phyloP scores from a whole-genome alignment of 1,140 invertebrate species.

The Meloidogyne floridensis region DNA sequence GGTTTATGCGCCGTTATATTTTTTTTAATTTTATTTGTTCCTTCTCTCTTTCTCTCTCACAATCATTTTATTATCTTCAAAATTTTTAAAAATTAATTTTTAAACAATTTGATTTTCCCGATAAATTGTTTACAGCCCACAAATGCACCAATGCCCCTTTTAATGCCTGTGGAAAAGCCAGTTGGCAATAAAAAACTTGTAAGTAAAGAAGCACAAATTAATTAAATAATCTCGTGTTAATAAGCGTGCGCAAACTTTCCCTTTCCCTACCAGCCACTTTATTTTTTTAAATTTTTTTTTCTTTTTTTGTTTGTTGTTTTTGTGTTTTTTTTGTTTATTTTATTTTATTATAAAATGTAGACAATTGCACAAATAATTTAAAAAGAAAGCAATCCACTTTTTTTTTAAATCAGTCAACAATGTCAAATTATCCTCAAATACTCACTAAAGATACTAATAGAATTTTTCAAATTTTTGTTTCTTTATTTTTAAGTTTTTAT shows the following conservation, averaged over 20 bases:
- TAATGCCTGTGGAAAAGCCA: conserved; percentile 50
- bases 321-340: too few relatives aligned
- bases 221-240: background rate
- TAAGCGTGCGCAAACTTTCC: background rate
- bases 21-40: background rate
- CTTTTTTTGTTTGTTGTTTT: conserved; percentile 20
- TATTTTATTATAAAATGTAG: too few relatives aligned
- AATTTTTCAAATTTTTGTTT: conserved; percentile 21
- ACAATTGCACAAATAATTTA: too few relatives aligned
- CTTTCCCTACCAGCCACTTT: conserved; percentile 6
- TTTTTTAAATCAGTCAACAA: too few relatives aligned
- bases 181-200: conserved; percentile 43
- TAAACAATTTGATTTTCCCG: background rate
- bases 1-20: background rate
- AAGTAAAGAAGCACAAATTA: conserved; percentile 31
- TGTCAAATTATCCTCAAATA: background rate
- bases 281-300: conserved; percentile 23
- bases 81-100: background rate
- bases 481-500: background rate
- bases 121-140: conserved; percentile 23
- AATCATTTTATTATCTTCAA: background rate
- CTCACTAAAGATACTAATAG: background rate
- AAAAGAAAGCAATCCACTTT: too few relatives aligned
- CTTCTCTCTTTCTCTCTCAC: background rate
- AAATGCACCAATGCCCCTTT: conserved; percentile 42